phyloP scores from a whole-genome alignment of 2,113 vertebrate genomes.

The Gymnorhina tibicen region DNA sequence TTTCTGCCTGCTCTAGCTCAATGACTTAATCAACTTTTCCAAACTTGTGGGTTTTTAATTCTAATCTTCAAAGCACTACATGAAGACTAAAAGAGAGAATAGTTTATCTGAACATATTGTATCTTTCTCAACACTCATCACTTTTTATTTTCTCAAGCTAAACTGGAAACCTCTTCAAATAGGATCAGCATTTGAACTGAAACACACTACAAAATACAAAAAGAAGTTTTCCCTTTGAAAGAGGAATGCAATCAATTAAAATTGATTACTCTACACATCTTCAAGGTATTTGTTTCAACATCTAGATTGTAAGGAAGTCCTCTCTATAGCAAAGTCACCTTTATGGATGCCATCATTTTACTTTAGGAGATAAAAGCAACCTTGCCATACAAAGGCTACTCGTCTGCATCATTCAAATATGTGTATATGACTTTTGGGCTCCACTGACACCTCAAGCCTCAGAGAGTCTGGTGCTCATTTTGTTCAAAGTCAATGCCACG shows the following conservation, averaged over 20 bases:
- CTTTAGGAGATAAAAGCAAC: not conserved
- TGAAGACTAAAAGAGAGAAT: not conserved
- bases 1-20: not conserved
- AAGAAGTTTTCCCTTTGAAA: not conserved
- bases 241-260: not conserved
- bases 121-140: not conserved
- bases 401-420: not conserved
- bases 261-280: not conserved
- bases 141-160: not conserved
- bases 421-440: not conserved
- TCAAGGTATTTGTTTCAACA: not conserved
- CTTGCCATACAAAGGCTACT: not conserved
- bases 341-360: not conserved
- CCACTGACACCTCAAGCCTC: not conserved
- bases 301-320: not conserved
- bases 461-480: not conserved
- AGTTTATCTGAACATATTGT: not conserved
- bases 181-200: not conserved
- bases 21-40: not conserved
- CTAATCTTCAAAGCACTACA: not conserved
- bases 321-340: not conserved
- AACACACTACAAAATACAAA: not conserved
- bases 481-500: slow-evolving; percentile 36
- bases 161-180: not conserved
- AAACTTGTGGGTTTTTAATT: not conserved